phyloP scores from a whole-genome alignment of 1,140 invertebrate genomes.

The Panagrolaimus sp. region DNA sequence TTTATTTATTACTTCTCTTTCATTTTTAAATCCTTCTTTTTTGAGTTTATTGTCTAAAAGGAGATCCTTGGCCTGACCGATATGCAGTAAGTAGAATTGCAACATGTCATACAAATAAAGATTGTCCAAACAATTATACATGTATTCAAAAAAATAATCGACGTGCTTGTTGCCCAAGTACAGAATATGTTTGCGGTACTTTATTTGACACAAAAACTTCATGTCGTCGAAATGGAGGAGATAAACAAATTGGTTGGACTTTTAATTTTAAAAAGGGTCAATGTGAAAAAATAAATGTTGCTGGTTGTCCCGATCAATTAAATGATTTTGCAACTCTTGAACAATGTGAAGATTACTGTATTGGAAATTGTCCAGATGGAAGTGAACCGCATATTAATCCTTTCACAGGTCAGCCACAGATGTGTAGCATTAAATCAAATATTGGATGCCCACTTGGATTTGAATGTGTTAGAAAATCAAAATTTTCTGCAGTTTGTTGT shows the following conservation, averaged over 20 bases:
- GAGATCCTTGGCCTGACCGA: conserved; percentile 35
- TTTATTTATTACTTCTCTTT: background rate
- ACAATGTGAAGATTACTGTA: conserved; percentile 38
- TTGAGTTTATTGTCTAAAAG: conserved; percentile 37
- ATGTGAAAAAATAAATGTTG: conserved; percentile 27
- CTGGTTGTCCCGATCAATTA: conserved; percentile 32
- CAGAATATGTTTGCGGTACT: conserved; percentile 33
- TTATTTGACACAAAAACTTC: conserved; percentile 25
- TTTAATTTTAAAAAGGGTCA: conserved; percentile 30
- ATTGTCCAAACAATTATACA: conserved; percentile 40
- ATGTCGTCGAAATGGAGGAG: conserved; percentile 19
- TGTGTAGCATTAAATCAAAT: conserved; percentile 29
- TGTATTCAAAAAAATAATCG: conserved; percentile 20
- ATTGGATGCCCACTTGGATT: conserved; percentile 38
- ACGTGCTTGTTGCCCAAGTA: conserved; percentile 39
- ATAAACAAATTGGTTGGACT: conserved; percentile 15
- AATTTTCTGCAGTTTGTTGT: conserved; percentile 32
- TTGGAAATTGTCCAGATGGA: conserved; percentile 32
- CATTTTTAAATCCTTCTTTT: background rate
- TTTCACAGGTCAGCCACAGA: conserved; percentile 28
- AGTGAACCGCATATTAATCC: conserved; percentile 29
- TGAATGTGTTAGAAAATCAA: conserved; percentile 34
- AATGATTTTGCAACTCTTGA: conserved; percentile 38
- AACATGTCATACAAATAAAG: conserved; percentile 25
- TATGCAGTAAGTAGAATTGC: conserved; percentile 34